These are phyloP conservation scores for Potamarius usumacintae DNA, from an alignment of 2,113 vertebrate species.

Conservation along the genomic window DNA sequence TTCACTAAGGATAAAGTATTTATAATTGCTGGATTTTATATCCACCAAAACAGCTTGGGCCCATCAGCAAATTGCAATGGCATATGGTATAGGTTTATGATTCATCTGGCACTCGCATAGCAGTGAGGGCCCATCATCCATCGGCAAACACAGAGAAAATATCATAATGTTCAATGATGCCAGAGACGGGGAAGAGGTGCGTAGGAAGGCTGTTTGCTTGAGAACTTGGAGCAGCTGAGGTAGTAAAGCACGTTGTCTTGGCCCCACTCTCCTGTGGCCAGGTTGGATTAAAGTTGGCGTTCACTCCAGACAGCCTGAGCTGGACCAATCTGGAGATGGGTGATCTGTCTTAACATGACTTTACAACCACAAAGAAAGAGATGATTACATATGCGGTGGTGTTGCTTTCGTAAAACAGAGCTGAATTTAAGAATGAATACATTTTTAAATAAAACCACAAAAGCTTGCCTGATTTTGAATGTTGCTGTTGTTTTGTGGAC, in stretches of 20 bases:
- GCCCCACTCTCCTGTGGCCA: conserved; percentile 49
- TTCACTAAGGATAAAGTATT: conserved; percentile 82
- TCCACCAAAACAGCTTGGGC: conserved; percentile 99
- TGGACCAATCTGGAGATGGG: conserved; percentile 39
- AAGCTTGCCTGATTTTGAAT: not conserved
- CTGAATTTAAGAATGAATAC: not conserved
- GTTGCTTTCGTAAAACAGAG: conserved; percentile 9
- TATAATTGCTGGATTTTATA: conserved; percentile 94
- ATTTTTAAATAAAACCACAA: not conserved
- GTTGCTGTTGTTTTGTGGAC: not conserved
- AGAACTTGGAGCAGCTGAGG: conserved; percentile 64
- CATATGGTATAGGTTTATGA: conserved; percentile 99
- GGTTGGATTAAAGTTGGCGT: conserved; percentile 54
- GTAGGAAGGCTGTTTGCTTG: conserved; percentile 65
- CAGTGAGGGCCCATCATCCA: conserved; percentile 83
- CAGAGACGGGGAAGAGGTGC: conserved; percentile 63
- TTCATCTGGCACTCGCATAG: conserved; percentile 94
- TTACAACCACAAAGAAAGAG: conserved; percentile 15
- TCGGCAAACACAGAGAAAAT: conserved; percentile 82
- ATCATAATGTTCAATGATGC: conserved; percentile 70
- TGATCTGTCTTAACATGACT: conserved; percentile 10
- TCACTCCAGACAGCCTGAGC: conserved; percentile 40
- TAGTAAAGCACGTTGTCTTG: conserved; percentile 59
- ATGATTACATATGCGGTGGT: conserved; percentile 24
- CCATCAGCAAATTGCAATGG: conserved; percentile 98